Conservation (phyloP, 2,113 vertebrate species). For the Gallinago undulata region DNA sequence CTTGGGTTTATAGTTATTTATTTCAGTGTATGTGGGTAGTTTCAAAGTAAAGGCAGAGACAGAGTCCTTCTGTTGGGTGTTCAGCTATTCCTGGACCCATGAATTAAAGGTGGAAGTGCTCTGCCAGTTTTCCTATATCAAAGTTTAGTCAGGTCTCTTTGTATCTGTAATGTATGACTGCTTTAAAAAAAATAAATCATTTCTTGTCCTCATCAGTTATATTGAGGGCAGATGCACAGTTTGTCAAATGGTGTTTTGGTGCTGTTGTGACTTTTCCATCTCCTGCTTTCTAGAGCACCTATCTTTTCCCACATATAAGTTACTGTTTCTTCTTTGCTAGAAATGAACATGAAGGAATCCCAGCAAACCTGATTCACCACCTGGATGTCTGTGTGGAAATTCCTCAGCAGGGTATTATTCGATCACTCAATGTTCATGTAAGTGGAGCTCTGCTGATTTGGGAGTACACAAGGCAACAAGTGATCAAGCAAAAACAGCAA, state of each 20-base stretch:
- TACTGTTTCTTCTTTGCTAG: conserved; percentile 65
- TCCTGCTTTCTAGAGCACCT: neutral
- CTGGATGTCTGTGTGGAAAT: conserved; percentile 96
- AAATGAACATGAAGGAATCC: conserved; percentile 94
- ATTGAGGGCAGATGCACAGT: rapidly evolving
- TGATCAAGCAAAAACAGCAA: conserved; percentile 32
- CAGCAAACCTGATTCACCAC: conserved; percentile 89
- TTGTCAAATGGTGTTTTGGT: neutral
- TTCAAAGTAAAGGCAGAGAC: neutral
- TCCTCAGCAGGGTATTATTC: conserved; percentile 91
- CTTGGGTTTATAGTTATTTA: neutral
- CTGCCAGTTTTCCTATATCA: neutral
- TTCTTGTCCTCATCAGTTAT: neutral
- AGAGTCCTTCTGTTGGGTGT: neutral
- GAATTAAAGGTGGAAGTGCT: neutral
- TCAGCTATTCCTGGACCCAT: neutral
- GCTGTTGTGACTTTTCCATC: neutral
- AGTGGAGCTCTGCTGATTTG: conserved; percentile 95
- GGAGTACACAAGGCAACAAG: conserved; percentile 92
- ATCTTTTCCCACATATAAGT: neutral
- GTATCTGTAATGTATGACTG: neutral
- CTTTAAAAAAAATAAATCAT: neutral
- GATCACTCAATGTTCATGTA: conserved; percentile 95
- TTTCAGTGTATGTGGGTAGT: neutral
- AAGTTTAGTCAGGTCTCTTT: neutral